These are phyloP conservation scores for Hipparchia semele DNA, from an alignment of 2,888 invertebrate species.

Conservation along the genomic window DNA sequence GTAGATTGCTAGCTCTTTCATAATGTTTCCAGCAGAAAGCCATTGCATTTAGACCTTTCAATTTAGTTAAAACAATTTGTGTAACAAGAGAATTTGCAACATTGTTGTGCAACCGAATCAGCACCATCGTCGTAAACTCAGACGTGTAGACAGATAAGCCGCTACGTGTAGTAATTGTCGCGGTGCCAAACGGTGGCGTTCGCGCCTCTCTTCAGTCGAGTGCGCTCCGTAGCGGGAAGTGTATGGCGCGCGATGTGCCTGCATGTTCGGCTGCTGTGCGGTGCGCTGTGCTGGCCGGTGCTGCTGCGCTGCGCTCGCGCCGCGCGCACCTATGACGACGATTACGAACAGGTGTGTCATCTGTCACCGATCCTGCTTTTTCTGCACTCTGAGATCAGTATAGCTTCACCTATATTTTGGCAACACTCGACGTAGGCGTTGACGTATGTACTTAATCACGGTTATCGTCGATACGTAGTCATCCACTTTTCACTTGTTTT, in stretches of 20 bases:
- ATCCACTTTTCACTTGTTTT: constrained; percentile 70
- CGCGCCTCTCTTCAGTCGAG: constrained; percentile 78
- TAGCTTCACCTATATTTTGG: constrained; percentile 70
- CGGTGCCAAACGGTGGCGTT: constrained; percentile 74
- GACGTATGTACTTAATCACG: constrained; percentile 32
- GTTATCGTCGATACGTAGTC: constrained; percentile 60
- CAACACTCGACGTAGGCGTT: constrained; percentile 57
- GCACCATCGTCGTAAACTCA: constrained; percentile 51
- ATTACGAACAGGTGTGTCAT: constrained; percentile 79
- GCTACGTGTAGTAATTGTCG: constrained; percentile 70
- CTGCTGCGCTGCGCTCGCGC: constrained; percentile 75
- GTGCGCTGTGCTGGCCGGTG: constrained; percentile 80
- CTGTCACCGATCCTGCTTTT: constrained; percentile 57
- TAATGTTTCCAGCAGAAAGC: too few species aligned
- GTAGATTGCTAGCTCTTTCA: too few species aligned
- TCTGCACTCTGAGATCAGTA: constrained; percentile 61
- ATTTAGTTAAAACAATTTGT: too few species aligned
- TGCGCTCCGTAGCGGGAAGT: constrained; percentile 78
- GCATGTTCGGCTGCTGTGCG: constrained; percentile 79
- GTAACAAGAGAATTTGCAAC: too few species aligned
- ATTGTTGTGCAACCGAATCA: too few species aligned
- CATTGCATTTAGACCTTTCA: too few species aligned
- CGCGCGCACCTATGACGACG: constrained; percentile 72
- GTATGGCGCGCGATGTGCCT: constrained; percentile 81
- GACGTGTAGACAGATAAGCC: constrained; percentile 69